Evolutionary conservation across 2,888 invertebrate genomes (phyloP).

Genomic region (Dolichopus griseipennis): DNA sequence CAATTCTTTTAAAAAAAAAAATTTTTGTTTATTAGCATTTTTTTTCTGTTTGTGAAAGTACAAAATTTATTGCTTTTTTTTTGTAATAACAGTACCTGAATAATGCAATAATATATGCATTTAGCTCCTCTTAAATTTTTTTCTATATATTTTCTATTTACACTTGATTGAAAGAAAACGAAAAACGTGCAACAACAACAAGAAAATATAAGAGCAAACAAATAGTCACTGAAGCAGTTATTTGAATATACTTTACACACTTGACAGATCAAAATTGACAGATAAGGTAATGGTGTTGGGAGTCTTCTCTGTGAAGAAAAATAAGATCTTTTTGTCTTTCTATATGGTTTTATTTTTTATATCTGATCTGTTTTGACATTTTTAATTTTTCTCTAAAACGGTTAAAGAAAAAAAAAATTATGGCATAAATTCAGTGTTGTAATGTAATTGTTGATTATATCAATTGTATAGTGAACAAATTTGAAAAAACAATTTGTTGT

Average conservation of each 20-base stretch:
- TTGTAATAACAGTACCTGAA: neutral
- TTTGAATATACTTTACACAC: neutral
- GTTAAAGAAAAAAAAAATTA: too few relatives aligned
- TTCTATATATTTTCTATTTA: too few relatives aligned
- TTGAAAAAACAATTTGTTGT: neutral
- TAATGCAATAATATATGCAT: neutral
- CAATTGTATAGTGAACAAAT: neutral
- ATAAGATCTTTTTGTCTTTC: neutral
- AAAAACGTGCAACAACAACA: neutral
- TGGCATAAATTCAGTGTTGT: neutral
- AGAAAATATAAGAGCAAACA: neutral
- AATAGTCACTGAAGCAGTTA: neutral
- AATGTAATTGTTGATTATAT: neutral
- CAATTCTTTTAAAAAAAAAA: too few relatives aligned
- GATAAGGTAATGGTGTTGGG: neutral
- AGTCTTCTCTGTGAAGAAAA: too few relatives aligned
- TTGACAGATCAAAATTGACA: slow-evolving; percentile 6
- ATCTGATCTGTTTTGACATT: slow-evolving; percentile 3
- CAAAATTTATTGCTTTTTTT: too few relatives aligned
- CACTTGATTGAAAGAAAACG: neutral
- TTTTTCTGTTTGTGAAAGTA: too few relatives aligned
- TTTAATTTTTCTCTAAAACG: neutral
- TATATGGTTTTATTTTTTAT: neutral
- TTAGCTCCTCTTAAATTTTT: neutral
- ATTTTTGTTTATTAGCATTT: too few relatives aligned